Percentiles rank a stretch among this genome's conserved stretches.
phyloP scores from a whole-genome alignment of 2,113 vertebrate species.

The Atlantisia rogersi region DNA sequence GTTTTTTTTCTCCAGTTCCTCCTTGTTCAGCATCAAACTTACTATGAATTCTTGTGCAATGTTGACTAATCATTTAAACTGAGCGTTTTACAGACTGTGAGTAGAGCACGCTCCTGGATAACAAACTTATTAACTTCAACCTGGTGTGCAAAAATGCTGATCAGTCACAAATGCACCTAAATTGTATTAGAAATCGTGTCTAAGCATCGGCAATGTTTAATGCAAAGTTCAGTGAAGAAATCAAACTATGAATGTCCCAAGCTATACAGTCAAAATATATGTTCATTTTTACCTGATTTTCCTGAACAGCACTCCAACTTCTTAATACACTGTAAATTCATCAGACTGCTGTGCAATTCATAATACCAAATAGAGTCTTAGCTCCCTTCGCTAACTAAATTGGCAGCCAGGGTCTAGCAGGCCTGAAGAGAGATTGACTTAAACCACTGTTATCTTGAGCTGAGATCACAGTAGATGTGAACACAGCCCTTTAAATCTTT shows the following conservation, averaged over 20 bases:
- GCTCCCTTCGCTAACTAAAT: neutral
- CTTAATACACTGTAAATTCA: neutral
- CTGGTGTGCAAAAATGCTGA: neutral
- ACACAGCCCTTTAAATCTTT: neutral
- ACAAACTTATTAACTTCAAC: neutral
- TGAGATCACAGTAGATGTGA: neutral
- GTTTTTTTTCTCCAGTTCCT: neutral
- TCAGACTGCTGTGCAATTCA: neutral
- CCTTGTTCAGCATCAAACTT: accelerated
- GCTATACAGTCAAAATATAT: neutral
- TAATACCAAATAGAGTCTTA: neutral
- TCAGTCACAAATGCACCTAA: neutral
- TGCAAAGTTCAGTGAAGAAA: neutral
- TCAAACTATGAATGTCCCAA: neutral
- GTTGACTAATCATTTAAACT: neutral
- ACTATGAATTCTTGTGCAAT: neutral
- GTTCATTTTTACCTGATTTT: neutral
- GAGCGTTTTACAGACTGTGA: neutral
- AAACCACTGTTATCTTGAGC: neutral
- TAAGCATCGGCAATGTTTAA: neutral
- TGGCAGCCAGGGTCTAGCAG: neutral
- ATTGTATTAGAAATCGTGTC: neutral
- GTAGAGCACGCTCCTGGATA: neutral
- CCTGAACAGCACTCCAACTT: neutral
- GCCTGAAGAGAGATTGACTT: neutral